Percentiles rank a stretch among this genome's conserved stretches.
Evolutionary conservation across 2,113 vertebrate species (phyloP).

Genomic region (Pitta sordida): DNA sequence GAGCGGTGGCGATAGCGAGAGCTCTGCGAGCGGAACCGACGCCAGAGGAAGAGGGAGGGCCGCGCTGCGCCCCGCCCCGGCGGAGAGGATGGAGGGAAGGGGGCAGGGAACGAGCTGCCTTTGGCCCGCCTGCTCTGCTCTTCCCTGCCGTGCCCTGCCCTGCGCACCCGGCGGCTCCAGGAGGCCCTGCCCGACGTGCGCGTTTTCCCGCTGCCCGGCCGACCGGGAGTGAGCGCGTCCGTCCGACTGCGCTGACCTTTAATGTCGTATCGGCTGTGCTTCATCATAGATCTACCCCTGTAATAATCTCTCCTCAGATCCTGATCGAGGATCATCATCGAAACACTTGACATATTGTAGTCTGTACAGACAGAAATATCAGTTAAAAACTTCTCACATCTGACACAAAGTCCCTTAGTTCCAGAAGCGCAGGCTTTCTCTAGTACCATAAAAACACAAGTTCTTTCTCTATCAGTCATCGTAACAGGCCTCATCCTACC

Average conservation of each 20-base stretch:
- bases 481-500: neutral
- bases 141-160: too few species aligned
- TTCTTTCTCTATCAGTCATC: neutral
- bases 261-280: neutral
- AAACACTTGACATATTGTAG: neutral
- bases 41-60: slow-evolving; percentile 21
- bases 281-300: neutral
- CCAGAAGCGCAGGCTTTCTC: neutral
- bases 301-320: neutral
- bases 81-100: neutral
- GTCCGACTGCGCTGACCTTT: neutral
- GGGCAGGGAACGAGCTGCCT: accelerated
- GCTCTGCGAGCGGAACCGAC: slow-evolving; percentile 53
- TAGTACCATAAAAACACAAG: neutral
- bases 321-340: neutral
- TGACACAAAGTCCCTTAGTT: neutral
- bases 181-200: accelerated
- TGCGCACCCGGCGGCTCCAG: accelerated
- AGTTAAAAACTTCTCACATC: neutral
- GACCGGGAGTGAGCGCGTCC: too few species aligned
- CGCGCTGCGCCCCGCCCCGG: neutral
- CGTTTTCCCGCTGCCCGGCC: too few species aligned
- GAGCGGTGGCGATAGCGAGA: accelerated
- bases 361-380: neutral
- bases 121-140: too few species aligned